Evolutionary conservation across 2,797 vertebrate genomes (phyloP).

Genomic region (Potorous gilbertii): DNA sequence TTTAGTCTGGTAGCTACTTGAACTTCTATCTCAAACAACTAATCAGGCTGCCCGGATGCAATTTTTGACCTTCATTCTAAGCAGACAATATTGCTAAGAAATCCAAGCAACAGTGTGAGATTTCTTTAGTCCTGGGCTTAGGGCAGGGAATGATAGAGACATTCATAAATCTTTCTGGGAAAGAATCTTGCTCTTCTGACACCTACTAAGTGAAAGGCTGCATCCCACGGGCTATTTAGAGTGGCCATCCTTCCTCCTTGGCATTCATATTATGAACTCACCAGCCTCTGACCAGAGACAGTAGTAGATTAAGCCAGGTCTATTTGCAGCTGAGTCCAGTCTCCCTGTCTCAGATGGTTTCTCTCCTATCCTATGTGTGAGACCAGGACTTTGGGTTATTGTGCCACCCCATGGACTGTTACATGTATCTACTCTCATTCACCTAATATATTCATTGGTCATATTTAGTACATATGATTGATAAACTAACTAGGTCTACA

Average conservation of each 20-base stretch:
- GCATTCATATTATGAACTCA: background rate
- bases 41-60: background rate
- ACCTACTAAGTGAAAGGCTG: background rate
- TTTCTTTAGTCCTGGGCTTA: background rate
- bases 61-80: background rate
- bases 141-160: background rate
- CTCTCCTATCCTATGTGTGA: background rate
- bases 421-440: too few species aligned
- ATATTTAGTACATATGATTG: too few species aligned
- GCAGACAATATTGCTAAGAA: background rate
- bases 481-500: too few species aligned
- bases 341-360: background rate
- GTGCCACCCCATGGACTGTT: too few species aligned
- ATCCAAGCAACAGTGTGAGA: background rate
- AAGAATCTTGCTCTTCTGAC: slow-evolving; percentile 4
- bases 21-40: background rate
- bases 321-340: background rate
- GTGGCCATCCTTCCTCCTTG: background rate
- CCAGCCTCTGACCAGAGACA: background rate
- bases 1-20: background rate
- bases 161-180: background rate
- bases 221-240: background rate
- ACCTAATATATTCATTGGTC: too few species aligned
- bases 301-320: background rate
- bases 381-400: too few species aligned